A percentile compares a stretch with the other conserved stretches of the same genome.
These are phyloP conservation scores for Phlogophora meticulosa DNA, from an alignment of 2,888 invertebrate species.

Conservation along the genomic window DNA sequence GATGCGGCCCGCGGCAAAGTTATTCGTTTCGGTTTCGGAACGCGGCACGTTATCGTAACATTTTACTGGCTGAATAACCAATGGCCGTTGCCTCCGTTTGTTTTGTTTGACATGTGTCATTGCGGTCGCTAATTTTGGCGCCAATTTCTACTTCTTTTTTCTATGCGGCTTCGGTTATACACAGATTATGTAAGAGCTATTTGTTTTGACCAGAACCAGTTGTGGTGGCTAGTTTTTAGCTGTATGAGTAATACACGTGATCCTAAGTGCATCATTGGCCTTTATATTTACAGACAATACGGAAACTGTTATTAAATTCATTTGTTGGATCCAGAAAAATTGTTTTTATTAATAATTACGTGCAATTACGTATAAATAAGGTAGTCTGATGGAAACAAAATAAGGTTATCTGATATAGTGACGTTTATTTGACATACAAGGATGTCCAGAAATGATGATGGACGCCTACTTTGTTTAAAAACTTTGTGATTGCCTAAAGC, in stretches of 20 bases:
- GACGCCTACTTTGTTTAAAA: neutral
- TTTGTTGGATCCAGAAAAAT: conserved; percentile 31
- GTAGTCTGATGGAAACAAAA: conserved; percentile 3
- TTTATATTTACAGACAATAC: conserved; percentile 30
- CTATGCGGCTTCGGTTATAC: neutral
- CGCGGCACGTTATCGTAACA: conserved; percentile 78
- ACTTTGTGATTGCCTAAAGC: neutral
- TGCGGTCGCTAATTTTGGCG: conserved; percentile 63
- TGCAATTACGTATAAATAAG: conserved; percentile 35
- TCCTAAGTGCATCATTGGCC: conserved; percentile 10
- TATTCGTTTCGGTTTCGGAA: conserved; percentile 82
- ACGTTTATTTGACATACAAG: neutral
- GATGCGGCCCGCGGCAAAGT: conserved; percentile 81
- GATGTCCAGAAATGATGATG: conserved; percentile 3
- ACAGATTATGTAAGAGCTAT: conserved; percentile 24
- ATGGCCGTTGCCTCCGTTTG: conserved; percentile 75
- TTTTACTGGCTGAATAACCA: conserved; percentile 82
- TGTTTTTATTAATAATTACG: conserved; percentile 24
- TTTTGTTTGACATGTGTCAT: conserved; percentile 69
- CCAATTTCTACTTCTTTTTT: conserved; percentile 45
- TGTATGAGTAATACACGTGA: neutral
- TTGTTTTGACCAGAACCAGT: conserved; percentile 12
- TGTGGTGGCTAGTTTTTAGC: neutral
- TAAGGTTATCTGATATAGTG: neutral
- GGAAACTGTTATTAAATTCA: conserved; percentile 45